Percentiles rank a stretch among this genome's conserved stretches.
Conservation (phyloP, 2,113 vertebrate species). For the Pseudorasbora parva region DNA sequence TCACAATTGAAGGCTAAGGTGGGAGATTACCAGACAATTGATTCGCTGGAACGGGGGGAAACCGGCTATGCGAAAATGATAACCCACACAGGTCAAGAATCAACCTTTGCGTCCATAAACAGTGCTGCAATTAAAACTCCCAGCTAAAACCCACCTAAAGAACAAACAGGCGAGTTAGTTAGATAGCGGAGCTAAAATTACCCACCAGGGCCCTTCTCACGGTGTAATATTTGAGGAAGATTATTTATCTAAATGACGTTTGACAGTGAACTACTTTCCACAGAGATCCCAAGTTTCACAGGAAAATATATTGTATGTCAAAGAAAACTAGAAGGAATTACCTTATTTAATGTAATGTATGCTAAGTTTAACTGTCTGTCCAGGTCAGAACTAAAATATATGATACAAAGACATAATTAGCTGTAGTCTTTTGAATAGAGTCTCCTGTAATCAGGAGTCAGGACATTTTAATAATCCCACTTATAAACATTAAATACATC, state of each 20-base stretch:
- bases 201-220: slow-evolving; percentile 69
- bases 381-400: slow-evolving; percentile 51
- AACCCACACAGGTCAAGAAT: slow-evolving; percentile 86
- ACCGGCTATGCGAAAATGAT: slow-evolving; percentile 83
- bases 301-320: background rate
- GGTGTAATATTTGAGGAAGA: slow-evolving; percentile 65
- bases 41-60: slow-evolving; percentile 83
- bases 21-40: slow-evolving; percentile 92
- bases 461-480: slow-evolving; percentile 95
- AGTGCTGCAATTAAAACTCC: slow-evolving; percentile 74
- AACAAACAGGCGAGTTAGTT: slow-evolving; percentile 76
- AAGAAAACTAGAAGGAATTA: background rate
- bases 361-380: slow-evolving; percentile 10
- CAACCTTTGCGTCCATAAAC: slow-evolving; percentile 70
- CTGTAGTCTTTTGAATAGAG: slow-evolving; percentile 87
- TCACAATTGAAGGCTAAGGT: slow-evolving; percentile 87
- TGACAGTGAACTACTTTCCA: background rate
- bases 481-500: slow-evolving; percentile 95
- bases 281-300: too few species aligned
- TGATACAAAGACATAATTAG: slow-evolving; percentile 89
- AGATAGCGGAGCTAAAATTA: slow-evolving; percentile 77
- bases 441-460: slow-evolving; percentile 86
- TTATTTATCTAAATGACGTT: slow-evolving; percentile 60
- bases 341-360: background rate
- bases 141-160: slow-evolving; percentile 67